Evolutionary conservation across 2,113 vertebrate species (phyloP).

Genomic region (Dipodomys ordii): DNA sequence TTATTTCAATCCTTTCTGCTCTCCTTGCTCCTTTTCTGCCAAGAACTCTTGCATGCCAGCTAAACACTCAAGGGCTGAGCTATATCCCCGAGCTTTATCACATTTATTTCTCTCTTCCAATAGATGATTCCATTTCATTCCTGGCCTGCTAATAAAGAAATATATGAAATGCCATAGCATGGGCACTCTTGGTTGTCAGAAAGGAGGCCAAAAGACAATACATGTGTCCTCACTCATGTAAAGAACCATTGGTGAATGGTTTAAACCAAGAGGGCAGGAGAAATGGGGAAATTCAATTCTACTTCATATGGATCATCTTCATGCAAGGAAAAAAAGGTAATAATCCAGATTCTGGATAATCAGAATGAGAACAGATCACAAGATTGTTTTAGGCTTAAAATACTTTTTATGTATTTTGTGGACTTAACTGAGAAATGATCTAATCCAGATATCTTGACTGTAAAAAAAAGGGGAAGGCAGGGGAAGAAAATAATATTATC

Average conservation of each 20-base stretch:
- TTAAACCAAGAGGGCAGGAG: background rate
- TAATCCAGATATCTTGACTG: background rate
- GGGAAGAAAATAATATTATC: background rate
- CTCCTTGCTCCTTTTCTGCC: no score
- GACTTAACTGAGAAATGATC: background rate
- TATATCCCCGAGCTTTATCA: background rate
- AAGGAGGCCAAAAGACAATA: background rate
- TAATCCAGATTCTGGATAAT: background rate
- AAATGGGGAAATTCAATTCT: background rate
- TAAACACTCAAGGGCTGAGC: background rate
- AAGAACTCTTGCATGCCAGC: background rate
- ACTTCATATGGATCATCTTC: conserved; percentile 20
- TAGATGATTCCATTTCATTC: background rate
- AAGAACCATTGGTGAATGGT: background rate
- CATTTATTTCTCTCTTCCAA: background rate
- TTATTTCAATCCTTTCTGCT: background rate
- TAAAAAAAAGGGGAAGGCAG: background rate
- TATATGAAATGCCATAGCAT: rapidly evolving
- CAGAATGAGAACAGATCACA: background rate
- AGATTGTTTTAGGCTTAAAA: background rate
- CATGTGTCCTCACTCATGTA: background rate
- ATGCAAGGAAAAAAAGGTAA: background rate
- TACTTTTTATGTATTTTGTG: background rate
- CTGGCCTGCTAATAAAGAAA: background rate
- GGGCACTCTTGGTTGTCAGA: background rate